phyloP scores from a whole-genome alignment of 2,113 vertebrate genomes.

The Lynx canadensis region DNA sequence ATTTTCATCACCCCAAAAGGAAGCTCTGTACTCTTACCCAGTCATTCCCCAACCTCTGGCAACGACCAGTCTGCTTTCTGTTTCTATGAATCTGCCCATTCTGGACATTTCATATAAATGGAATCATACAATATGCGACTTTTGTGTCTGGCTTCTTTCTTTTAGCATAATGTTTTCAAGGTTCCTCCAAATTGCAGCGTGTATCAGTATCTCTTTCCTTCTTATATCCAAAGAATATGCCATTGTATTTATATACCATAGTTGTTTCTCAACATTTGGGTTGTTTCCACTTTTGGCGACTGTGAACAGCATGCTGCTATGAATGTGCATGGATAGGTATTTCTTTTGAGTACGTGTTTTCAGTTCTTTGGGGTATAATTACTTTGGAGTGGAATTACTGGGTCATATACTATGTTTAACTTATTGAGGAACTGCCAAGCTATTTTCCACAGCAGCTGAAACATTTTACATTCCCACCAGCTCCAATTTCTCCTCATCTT shows the following conservation, averaged over 20 bases:
- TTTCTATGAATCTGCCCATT: background rate
- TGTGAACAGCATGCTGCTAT: background rate
- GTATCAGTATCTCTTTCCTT: background rate
- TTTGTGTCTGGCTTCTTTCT: background rate
- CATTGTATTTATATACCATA: background rate
- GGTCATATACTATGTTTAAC: conserved; percentile 44
- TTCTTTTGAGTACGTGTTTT: background rate
- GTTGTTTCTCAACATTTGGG: background rate
- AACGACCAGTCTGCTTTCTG: background rate
- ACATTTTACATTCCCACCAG: background rate
- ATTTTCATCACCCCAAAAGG: background rate
- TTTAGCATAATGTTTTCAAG: background rate
- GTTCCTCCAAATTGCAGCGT: background rate
- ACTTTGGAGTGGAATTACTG: background rate
- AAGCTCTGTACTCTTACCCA: background rate
- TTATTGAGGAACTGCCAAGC: background rate
- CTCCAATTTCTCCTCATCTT: background rate
- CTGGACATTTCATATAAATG: background rate
- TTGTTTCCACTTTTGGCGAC: background rate
- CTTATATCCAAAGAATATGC: background rate
- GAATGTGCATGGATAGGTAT: background rate
- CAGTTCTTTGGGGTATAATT: background rate
- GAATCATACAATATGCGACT: background rate
- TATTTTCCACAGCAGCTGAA: background rate
- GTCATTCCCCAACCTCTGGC: background rate